These are phyloP conservation scores for Chaetogeoica ovagalla DNA, from an alignment of 2,888 invertebrate species.

Conservation along the genomic window DNA sequence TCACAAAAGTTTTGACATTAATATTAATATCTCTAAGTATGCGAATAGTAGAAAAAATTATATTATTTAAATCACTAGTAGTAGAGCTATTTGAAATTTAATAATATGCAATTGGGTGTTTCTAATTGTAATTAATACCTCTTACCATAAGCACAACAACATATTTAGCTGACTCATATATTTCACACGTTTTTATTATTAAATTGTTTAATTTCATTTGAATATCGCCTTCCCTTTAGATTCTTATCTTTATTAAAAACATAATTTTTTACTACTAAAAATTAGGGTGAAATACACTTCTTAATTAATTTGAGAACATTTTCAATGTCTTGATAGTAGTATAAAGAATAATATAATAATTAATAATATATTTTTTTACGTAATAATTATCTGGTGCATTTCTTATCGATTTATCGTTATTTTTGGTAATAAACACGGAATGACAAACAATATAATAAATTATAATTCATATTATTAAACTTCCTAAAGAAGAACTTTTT, in stretches of 20 bases:
- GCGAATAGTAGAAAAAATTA: neutral
- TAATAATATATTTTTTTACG: too few species aligned
- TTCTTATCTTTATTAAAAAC: neutral
- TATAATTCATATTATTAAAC: too few species aligned
- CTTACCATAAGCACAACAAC: neutral
- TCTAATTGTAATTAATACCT: neutral
- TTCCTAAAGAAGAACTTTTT: too few species aligned
- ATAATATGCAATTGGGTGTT: slow-evolving; percentile 9
- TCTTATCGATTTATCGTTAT: too few species aligned
- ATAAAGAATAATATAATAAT: too few species aligned
- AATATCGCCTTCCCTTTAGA: neutral
- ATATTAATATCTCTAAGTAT: neutral
- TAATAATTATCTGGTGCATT: too few species aligned
- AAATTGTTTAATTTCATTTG: slow-evolving; percentile 1
- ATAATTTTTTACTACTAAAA: neutral
- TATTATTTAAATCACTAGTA: neutral
- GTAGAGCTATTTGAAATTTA: neutral
- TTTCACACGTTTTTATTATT: neutral
- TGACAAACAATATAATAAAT: too few species aligned
- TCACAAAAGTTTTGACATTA: neutral
- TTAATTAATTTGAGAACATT: neutral
- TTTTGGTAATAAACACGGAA: too few species aligned
- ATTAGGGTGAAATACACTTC: neutral
- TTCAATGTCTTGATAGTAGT: neutral
- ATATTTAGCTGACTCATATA: neutral